Evolutionary conservation across 2,113 vertebrate genomes (phyloP).

Genomic region (Gambusia holbrooki): DNA sequence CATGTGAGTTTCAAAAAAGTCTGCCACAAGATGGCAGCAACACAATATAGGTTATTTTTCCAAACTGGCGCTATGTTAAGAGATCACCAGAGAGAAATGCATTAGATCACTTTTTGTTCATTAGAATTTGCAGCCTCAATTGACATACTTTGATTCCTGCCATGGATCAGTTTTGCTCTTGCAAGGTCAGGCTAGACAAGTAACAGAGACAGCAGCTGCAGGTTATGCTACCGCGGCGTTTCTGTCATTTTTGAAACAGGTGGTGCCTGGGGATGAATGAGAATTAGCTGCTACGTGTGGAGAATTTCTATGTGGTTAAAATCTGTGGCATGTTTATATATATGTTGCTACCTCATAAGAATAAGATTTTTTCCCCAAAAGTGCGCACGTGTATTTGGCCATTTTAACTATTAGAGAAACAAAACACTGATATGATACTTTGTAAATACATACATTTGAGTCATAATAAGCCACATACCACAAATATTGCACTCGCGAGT

Average conservation of each 20-base stretch:
- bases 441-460: background rate
- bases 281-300: background rate
- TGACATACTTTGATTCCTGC: background rate
- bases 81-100: background rate
- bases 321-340: background rate
- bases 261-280: constrained; percentile 12
- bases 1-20: background rate
- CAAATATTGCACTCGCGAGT: no score
- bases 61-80: no score
- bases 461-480: background rate
- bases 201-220: constrained; percentile 3
- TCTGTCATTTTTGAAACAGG: constrained; percentile 10
- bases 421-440: background rate
- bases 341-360: background rate
- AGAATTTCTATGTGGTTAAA: background rate
- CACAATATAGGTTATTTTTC: background rate
- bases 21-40: constrained; percentile 54
- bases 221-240: background rate
- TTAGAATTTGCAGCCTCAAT: background rate
- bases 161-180: background rate
- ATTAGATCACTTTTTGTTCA: background rate
- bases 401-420: background rate
- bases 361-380: background rate
- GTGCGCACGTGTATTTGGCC: background rate
- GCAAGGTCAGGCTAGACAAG: background rate